Conservation (phyloP, 37 sponge, comb jelly and placozoan genomes). For the Aplysina aerophoba region DNA sequence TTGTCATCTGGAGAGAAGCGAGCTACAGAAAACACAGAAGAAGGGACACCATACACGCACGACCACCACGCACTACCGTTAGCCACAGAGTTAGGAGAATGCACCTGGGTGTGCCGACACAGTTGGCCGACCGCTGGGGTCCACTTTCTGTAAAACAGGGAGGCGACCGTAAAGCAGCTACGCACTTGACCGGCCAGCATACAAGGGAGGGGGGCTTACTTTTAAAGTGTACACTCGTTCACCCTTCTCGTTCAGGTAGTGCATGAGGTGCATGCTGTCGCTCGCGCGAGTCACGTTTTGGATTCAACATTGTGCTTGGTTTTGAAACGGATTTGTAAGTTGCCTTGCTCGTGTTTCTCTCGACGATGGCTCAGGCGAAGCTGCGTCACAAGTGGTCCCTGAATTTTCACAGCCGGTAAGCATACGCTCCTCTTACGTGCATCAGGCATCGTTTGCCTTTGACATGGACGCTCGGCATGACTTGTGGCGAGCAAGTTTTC, state of each 20-base stretch:
- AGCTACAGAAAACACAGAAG: too few species aligned
- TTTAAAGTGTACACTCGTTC: slow-evolving; percentile 94
- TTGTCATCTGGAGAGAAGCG: slow-evolving; percentile 6
- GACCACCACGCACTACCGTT: too few species aligned
- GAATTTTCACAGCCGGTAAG: slow-evolving; percentile 58
- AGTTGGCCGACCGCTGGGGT: slow-evolving; percentile 84
- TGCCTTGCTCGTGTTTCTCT: too few species aligned
- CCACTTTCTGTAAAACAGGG: slow-evolving; percentile 63
- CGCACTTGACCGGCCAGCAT: background rate
- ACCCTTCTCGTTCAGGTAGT: slow-evolving; percentile 85
- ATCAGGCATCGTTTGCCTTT: too few species aligned
- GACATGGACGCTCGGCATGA: too few species aligned
- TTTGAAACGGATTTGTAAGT: background rate
- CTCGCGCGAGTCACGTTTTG: too few species aligned
- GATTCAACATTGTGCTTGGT: too few species aligned
- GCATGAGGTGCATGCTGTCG: slow-evolving; percentile 89
- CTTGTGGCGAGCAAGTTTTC: too few species aligned
- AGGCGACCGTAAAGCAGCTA: background rate
- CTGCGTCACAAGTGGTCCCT: slow-evolving; percentile 55
- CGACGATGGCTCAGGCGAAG: slow-evolving; percentile 34
- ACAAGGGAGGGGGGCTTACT: slow-evolving; percentile 33
- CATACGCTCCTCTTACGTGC: too few species aligned
- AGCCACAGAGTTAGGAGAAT: too few species aligned
- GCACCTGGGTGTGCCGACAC: slow-evolving; percentile 98
- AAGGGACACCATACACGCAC: too few species aligned